Evolutionary conservation across 2,888 invertebrate genomes (phyloP), one percentile per base, ranked within the genome.

Genomic region (Schizotus pectinicornis): DNA sequence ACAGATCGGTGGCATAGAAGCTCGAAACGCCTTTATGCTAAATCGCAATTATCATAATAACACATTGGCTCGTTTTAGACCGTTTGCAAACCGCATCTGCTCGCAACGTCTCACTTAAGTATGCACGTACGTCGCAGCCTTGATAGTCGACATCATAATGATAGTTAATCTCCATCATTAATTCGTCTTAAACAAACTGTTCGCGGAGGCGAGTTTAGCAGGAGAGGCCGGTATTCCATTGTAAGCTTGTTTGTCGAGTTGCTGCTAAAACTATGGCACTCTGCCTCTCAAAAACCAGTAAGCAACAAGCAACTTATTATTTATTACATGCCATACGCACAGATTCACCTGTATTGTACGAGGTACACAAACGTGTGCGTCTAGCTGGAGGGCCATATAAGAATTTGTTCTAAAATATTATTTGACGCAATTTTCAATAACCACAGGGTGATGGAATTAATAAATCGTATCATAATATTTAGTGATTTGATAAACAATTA

Each of bases 121-220:
- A 56, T 39, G 56, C 58, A 59, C 61, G 62, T 59, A 63, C 53
- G 66, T 62, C 59, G 22, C 22, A 22, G 22, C 22, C 22, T 22
- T 48, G 51, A 55, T 58, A 63, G 63, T 56, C 61, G 67, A 70
- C 65, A 59, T 59, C 56, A 64, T 72, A 72, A 70, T 71, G 63
- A 68, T 62, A 64, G 63, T 69, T 67, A 70, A 72, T 70, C 69
- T 64, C 69, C 58, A 61, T 72, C 70, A 71, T 72, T 72, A 71
- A 69, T 70, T 69, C 67, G 46, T 65, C 67, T 68, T 71, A 69
- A 70, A 69, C 70, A 69, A 72, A 71, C 69, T 67, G 64, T 61
- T 65, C 52, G 61, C 61, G 65, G 30, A 33, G 31, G 8, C 37
- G 53, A 63, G 48, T 33, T 41, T 33, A 47, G 41, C 59, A 56